phyloP scores from a whole-genome alignment of 2,888 invertebrate genomes.

The Oligia strigilis region DNA sequence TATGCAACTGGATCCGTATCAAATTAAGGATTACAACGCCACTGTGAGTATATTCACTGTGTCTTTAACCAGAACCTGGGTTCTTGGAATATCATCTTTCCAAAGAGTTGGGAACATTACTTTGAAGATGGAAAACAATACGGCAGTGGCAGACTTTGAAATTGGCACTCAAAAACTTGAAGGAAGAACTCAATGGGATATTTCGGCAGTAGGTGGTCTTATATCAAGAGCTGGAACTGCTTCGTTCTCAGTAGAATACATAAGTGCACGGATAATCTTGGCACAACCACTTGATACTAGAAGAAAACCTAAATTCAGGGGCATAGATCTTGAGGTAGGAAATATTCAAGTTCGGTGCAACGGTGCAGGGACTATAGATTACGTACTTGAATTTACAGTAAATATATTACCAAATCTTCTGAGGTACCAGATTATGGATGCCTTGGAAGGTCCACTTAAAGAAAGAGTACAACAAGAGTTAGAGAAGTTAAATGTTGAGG shows the following conservation, averaged over 20 bases:
- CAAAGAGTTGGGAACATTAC: constrained; percentile 95
- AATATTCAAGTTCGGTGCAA: constrained; percentile 96
- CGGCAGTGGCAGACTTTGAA: constrained; percentile 92
- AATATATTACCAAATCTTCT: constrained; percentile 96
- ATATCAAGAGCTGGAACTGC: constrained; percentile 93
- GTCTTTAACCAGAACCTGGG: constrained; percentile 93
- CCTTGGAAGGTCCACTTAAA: constrained; percentile 94
- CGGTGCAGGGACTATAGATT: constrained; percentile 97
- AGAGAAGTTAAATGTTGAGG: constrained; percentile 94
- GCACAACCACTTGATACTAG: constrained; percentile 95
- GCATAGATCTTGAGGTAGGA: constrained; percentile 94
- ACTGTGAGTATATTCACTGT: constrained; percentile 93
- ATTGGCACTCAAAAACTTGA: constrained; percentile 95
- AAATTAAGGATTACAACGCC: constrained; percentile 93
- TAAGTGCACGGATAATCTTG: constrained; percentile 92
- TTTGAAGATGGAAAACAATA: constrained; percentile 93
- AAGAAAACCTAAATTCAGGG: constrained; percentile 93
- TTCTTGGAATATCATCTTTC: constrained; percentile 95
- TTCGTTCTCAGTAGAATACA: constrained; percentile 94
- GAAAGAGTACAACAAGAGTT: constrained; percentile 94
- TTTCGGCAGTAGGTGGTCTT: constrained; percentile 93
- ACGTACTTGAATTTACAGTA: constrained; percentile 94
- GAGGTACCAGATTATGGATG: constrained; percentile 96
- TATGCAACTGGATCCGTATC: constrained; percentile 94
- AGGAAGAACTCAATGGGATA: constrained; percentile 95